These are phyloP conservation scores for Neopelma chrysocephalum DNA, from an alignment of 2,797 vertebrate genomes.

Conservation along the genomic window DNA sequence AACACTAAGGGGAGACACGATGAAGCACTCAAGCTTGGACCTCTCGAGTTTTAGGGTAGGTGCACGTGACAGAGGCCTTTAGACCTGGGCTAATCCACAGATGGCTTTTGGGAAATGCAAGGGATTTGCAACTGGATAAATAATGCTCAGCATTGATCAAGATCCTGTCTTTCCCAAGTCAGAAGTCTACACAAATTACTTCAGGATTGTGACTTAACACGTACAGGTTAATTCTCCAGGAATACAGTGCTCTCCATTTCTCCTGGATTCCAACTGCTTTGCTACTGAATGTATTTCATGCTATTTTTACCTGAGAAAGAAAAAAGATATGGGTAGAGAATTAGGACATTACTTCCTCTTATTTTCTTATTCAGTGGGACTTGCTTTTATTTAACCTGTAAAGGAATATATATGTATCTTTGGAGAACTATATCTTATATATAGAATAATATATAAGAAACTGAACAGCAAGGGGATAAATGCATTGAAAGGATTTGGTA, in stretches of 20 bases:
- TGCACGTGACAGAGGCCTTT: neutral
- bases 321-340: conserved; percentile 34
- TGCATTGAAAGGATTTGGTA: conserved; percentile 59
- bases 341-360: conserved; percentile 46
- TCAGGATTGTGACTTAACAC: neutral
- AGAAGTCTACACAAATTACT: neutral
- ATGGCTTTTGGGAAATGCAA: neutral
- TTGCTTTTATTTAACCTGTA: conserved; percentile 70
- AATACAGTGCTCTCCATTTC: conserved; percentile 40
- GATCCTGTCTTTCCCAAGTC: neutral
- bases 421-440: conserved; percentile 62
- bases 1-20: neutral
- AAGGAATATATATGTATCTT: conserved; percentile 64
- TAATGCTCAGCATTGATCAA: neutral
- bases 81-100: neutral
- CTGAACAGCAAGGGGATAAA: conserved; percentile 52
- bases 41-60: neutral
- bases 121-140: neutral
- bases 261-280: conserved; percentile 25
- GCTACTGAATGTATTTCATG: conserved; percentile 60
- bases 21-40: neutral
- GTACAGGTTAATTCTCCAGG: neutral
- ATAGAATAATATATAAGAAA: conserved; percentile 68
- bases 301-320: conserved; percentile 48
- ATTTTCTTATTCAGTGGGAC: conserved; percentile 61